These are phyloP conservation scores for Clunio marinus DNA, from an alignment of 2,888 invertebrate genomes.

Conservation along the genomic window DNA sequence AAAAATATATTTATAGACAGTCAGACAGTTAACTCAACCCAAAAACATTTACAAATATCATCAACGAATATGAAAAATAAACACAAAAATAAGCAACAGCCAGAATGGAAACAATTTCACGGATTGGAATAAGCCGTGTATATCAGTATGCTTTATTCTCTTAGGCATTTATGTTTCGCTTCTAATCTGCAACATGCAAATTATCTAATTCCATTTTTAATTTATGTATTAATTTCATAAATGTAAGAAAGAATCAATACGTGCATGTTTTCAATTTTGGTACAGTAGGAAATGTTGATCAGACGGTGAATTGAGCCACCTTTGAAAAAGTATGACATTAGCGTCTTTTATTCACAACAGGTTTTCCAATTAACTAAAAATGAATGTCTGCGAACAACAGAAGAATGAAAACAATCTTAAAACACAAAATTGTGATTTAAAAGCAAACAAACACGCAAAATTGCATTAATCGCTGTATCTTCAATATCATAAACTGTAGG, in stretches of 20 bases:
- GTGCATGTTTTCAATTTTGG: background rate
- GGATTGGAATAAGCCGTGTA: background rate
- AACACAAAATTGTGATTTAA: slow-evolving; percentile 25
- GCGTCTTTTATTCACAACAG: slow-evolving; percentile 38
- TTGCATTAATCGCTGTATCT: slow-evolving; percentile 36
- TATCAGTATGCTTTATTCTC: slow-evolving; percentile 1
- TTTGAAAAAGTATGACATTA: slow-evolving; percentile 25
- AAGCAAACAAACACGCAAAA: slow-evolving; percentile 35
- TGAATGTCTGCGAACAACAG: background rate
- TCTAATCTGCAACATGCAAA: slow-evolving; percentile 18
- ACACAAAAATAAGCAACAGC: no score
- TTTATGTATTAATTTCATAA: slow-evolving; percentile 21
- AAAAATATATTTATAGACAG: no score
- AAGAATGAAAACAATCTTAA: background rate
- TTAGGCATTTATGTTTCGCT: slow-evolving; percentile 15
- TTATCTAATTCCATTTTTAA: slow-evolving; percentile 9
- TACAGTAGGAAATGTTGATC: slow-evolving; percentile 3
- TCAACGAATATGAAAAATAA: no score
- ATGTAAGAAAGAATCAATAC: background rate
- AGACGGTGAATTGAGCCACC: background rate
- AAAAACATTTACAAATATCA: no score
- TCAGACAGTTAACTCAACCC: no score
- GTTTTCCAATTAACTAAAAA: slow-evolving; percentile 38
- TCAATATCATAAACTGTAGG: slow-evolving; percentile 35
- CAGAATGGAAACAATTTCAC: slow-evolving; percentile 32